Percentiles rank a stretch among this genome's conserved stretches.
Evolutionary conservation across 1,140 invertebrate genomes (phyloP).

Genomic region (Cardiocondyla obscurior): DNA sequence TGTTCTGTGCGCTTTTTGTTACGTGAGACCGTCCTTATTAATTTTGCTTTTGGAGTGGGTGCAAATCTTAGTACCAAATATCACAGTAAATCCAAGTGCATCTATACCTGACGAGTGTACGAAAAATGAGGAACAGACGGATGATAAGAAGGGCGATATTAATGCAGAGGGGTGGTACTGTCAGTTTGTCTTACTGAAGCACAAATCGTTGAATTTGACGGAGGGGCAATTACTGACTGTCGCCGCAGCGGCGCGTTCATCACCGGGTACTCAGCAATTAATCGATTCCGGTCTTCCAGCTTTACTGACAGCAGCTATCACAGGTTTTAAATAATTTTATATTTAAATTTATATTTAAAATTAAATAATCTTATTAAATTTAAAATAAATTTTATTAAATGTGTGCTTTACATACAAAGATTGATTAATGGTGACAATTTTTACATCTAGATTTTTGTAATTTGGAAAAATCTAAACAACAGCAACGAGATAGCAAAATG

Average conservation of each 20-base stretch:
- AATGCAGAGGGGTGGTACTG: constrained; percentile 85
- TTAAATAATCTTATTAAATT: not conserved
- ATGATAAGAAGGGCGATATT: constrained; percentile 87
- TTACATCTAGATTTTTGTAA: constrained; percentile 83
- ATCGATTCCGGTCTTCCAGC: constrained; percentile 91
- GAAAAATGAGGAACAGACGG: constrained; percentile 86
- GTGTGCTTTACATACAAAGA: not conserved
- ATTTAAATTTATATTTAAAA: too few relatives aligned
- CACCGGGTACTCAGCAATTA: constrained; percentile 89
- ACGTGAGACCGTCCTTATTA: constrained; percentile 91
- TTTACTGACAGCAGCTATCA: constrained; percentile 86
- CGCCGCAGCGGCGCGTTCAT: constrained; percentile 90
- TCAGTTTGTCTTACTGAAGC: constrained; percentile 75
- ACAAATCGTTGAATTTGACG: constrained; percentile 83
- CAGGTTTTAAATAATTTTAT: constrained; percentile 59
- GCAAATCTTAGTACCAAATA: constrained; percentile 87
- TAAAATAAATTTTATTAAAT: not conserved
- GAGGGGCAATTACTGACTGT: constrained; percentile 89
- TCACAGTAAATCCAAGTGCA: constrained; percentile 83
- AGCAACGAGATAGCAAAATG: constrained; percentile 50
- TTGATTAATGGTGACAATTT: not conserved
- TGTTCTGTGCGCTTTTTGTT: constrained; percentile 93
- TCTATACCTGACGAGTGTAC: constrained; percentile 87
- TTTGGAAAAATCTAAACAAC: constrained; percentile 70
- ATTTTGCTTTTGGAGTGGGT: constrained; percentile 89